Conservation (phyloP, 2,113 vertebrate species). For the Neodon shergylaensis region DNA sequence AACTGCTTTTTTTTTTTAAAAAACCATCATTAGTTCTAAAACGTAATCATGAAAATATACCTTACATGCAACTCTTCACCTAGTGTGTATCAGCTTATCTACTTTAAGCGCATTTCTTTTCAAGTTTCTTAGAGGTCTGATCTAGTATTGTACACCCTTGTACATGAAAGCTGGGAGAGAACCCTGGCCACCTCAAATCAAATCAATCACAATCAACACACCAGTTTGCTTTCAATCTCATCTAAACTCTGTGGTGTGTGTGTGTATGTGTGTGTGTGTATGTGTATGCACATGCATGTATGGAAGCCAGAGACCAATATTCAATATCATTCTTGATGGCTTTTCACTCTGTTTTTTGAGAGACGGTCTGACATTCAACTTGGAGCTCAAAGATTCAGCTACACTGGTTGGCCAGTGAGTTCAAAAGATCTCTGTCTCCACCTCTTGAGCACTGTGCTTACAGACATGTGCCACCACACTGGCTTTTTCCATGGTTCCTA, state of each 20-base stretch:
- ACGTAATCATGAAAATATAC: slow-evolving; percentile 15
- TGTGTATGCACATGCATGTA: no score
- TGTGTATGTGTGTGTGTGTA: background rate
- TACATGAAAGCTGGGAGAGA: background rate
- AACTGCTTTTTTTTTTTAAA: background rate
- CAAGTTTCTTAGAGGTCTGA: slow-evolving; percentile 35
- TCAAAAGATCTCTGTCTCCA: background rate
- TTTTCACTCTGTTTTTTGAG: background rate
- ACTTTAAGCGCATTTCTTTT: slow-evolving; percentile 15
- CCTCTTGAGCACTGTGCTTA: background rate
- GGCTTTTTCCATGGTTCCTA: background rate
- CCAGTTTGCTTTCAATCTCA: slow-evolving; percentile 16
- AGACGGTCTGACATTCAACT: background rate
- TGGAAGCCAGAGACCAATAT: background rate
- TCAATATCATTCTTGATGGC: background rate
- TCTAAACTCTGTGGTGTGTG: background rate
- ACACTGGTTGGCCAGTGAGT: background rate
- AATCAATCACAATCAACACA: background rate
- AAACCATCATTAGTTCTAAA: slow-evolving; percentile 48
- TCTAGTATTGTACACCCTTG: background rate
- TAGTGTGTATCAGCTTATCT: slow-evolving; percentile 23
- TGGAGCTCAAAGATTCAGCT: background rate
- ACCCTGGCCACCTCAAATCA: background rate
- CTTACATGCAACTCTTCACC: slow-evolving; percentile 14
- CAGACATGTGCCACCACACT: background rate